Evolutionary conservation across 2,888 invertebrate species (phyloP).

Genomic region (Rhagophthalmus giganteus): DNA sequence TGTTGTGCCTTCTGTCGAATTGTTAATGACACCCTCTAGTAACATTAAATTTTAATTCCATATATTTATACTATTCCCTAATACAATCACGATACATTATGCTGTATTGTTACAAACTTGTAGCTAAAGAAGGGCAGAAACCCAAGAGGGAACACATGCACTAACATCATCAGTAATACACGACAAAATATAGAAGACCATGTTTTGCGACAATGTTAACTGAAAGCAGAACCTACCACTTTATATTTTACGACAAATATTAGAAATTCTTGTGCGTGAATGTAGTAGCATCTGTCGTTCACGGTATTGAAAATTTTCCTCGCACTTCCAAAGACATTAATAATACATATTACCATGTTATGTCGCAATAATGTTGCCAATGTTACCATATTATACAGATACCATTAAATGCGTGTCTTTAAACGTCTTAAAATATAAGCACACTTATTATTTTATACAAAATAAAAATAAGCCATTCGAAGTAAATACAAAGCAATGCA

Average conservation of each 20-base stretch:
- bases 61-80: too few relatives aligned
- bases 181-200: constrained; percentile 1
- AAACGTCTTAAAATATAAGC: too few relatives aligned
- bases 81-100: too few relatives aligned
- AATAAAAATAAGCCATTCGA: too few relatives aligned
- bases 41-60: too few relatives aligned
- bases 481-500: too few relatives aligned
- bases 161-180: constrained; percentile 12
- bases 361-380: too few relatives aligned
- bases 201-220: constrained; percentile 3
- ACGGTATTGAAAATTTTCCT: constrained; percentile 16
- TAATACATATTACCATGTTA: constrained; percentile 10
- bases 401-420: too few relatives aligned
- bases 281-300: constrained; percentile 26
- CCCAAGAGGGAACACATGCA: constrained; percentile 28
- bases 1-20: too few relatives aligned
- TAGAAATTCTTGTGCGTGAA: constrained; percentile 20
- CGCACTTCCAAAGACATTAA: constrained; percentile 11
- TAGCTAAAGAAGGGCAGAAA: constrained; percentile 4
- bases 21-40: too few relatives aligned
- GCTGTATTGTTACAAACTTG: constrained; percentile 5
- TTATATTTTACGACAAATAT: constrained; percentile 13
- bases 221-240: constrained; percentile 1
- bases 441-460: too few relatives aligned
- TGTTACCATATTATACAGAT: too few relatives aligned